Evolutionary conservation across 2,888 invertebrate species (phyloP).

Genomic region (Pherbina coryleti): DNA sequence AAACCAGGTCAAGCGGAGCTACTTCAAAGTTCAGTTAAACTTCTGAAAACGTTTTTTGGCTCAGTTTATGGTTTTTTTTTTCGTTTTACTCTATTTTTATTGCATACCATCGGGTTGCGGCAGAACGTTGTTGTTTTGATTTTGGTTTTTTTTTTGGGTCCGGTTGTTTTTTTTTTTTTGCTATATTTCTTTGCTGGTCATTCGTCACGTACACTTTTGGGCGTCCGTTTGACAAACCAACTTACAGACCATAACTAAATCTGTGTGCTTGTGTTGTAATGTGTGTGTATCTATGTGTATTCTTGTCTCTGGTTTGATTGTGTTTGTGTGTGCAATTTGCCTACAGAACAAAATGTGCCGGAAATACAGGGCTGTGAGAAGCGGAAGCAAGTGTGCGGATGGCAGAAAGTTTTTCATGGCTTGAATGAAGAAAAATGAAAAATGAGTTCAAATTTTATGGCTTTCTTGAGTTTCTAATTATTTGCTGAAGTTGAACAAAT

Average conservation of each 20-base stretch:
- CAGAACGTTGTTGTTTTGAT: neutral
- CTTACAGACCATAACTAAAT: slow-evolving; percentile 51
- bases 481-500: slow-evolving; percentile 3
- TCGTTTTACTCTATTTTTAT: neutral
- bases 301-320: slow-evolving; percentile 7
- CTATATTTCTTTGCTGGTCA: slow-evolving; percentile 49
- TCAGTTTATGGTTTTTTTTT: neutral
- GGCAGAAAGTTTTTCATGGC: slow-evolving; percentile 21
- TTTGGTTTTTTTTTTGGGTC: neutral
- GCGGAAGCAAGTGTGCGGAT: slow-evolving; percentile 26
- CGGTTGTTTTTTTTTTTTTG: slow-evolving; percentile 16
- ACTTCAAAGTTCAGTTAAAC: slow-evolving; percentile 24
- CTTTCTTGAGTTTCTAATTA: neutral
- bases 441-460: slow-evolving; percentile 3
- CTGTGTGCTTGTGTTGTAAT: slow-evolving; percentile 25
- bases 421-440: slow-evolving; percentile 2
- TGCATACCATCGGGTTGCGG: neutral
- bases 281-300: neutral
- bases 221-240: slow-evolving; percentile 50
- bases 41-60: neutral
- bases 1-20: slow-evolving; percentile 25
- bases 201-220: slow-evolving; percentile 53
- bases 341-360: slow-evolving; percentile 21
- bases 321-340: slow-evolving; percentile 28
- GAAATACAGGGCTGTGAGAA: slow-evolving; percentile 24